Conservation (phyloP, 2,888 invertebrate genomes). For the Quadroppia sp. region DNA sequence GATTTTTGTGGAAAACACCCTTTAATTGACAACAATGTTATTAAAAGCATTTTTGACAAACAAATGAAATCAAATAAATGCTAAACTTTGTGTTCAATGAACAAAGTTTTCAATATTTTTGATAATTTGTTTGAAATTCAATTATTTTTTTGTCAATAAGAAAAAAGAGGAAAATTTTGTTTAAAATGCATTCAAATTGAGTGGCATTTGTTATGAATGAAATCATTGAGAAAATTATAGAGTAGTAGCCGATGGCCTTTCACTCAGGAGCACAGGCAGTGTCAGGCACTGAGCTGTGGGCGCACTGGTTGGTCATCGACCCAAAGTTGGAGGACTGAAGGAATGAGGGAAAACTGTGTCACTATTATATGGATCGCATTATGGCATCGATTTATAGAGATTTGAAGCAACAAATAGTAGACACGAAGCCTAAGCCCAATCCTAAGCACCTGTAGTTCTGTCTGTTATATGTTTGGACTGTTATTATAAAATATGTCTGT, state of each 20-base stretch:
- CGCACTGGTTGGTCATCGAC: conserved; percentile 27
- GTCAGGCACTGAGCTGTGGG: not conserved
- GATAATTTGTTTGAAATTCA: not conserved
- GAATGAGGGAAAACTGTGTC: conserved; percentile 10
- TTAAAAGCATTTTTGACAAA: no score
- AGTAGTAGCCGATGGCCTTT: conserved; percentile 4
- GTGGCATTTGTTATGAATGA: not conserved
- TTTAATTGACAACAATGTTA: no score
- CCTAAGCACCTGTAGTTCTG: not conserved
- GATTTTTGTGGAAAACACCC: no score
- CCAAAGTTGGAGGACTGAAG: not conserved
- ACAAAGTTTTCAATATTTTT: not conserved
- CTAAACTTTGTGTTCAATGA: no score
- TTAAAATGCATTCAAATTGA: not conserved
- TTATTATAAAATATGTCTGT: conserved; percentile 20
- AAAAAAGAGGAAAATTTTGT: not conserved
- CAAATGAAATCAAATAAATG: no score
- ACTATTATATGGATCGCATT: not conserved
- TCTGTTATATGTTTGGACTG: not conserved
- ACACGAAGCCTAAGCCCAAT: not conserved
- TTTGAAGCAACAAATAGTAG: not conserved
- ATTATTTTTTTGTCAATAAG: not conserved
- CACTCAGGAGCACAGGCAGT: not conserved
- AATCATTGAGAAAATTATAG: conserved; percentile 3
- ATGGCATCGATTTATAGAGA: not conserved